Evolutionary conservation across 2,888 invertebrate species (phyloP).

Genomic region (Rutpela maculata): DNA sequence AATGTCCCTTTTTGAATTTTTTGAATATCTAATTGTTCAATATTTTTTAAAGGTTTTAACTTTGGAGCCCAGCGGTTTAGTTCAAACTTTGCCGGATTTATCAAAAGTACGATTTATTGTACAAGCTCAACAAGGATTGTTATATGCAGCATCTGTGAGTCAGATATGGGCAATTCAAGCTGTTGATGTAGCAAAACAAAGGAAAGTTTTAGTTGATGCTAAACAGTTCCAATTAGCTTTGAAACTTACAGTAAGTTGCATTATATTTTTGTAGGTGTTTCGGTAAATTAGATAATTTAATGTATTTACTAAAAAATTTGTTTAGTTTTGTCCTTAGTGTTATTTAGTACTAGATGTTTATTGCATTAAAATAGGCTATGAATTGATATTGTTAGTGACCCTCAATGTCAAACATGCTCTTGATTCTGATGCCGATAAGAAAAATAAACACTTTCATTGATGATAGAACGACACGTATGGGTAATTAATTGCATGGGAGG

Average conservation of each 20-base stretch:
- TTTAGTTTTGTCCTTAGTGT: too few relatives aligned
- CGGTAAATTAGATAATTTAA: too few relatives aligned
- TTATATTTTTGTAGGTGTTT: not conserved
- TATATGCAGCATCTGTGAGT: conserved; percentile 91
- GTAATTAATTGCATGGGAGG: too few relatives aligned
- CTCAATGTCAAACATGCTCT: too few relatives aligned
- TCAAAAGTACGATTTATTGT: conserved; percentile 85
- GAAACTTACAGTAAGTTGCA: conserved; percentile 85
- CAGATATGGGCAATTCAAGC: conserved; percentile 92
- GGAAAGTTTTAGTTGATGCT: conserved; percentile 87
- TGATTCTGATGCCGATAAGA: too few relatives aligned
- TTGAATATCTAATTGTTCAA: not conserved
- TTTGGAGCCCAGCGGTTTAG: conserved; percentile 85
- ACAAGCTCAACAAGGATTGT: conserved; percentile 84
- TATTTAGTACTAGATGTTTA: too few relatives aligned
- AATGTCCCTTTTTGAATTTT: too few relatives aligned
- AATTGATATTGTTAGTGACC: too few relatives aligned
- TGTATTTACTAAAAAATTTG: too few relatives aligned
- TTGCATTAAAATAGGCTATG: too few relatives aligned
- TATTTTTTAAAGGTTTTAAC: conserved; percentile 79
- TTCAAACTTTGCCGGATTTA: conserved; percentile 88
- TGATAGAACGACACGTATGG: too few relatives aligned
- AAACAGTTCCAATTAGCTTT: conserved; percentile 96
- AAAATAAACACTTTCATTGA: too few relatives aligned
- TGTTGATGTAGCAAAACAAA: conserved; percentile 88